These are phyloP conservation scores for Heliconius hermathena DNA, from an alignment of 1,140 invertebrate species.

Conservation along the genomic window DNA sequence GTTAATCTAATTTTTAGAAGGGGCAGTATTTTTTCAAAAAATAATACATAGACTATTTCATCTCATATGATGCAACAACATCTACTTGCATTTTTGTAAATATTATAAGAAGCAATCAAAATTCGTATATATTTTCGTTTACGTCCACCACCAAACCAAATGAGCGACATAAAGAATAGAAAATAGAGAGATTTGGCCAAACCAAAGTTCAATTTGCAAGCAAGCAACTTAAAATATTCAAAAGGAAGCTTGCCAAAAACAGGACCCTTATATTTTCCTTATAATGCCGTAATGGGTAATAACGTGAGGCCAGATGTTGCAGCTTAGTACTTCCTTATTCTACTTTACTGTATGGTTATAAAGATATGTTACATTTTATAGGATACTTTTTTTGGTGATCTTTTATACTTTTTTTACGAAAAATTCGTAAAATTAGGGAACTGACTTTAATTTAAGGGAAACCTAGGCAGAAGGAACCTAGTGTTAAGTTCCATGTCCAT, in stretches of 20 bases:
- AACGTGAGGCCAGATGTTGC: background rate
- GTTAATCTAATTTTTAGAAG: too few relatives aligned
- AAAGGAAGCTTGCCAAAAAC: constrained; percentile 8
- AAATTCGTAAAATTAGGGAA: background rate
- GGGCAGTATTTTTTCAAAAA: too few relatives aligned
- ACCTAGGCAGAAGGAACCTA: too few relatives aligned
- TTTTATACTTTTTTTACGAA: too few relatives aligned
- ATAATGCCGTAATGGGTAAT: background rate
- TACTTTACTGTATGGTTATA: background rate
- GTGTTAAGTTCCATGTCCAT: too few relatives aligned
- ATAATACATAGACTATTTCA: too few relatives aligned
- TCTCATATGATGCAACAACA: too few relatives aligned
- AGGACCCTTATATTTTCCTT: background rate
- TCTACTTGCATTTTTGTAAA: too few relatives aligned
- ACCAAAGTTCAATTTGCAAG: background rate
- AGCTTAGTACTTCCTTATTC: constrained; percentile 2
- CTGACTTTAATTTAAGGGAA: too few relatives aligned
- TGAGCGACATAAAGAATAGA: background rate
- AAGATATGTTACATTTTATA: background rate
- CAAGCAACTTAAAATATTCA: background rate
- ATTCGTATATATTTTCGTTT: too few relatives aligned
- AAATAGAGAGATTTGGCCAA: background rate
- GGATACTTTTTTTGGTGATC: background rate
- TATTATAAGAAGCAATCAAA: too few relatives aligned
- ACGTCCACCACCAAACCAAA: too few relatives aligned